These are phyloP conservation scores for Macrotis lagotis DNA, from an alignment of 2,113 vertebrate species.

Conservation along the genomic window DNA sequence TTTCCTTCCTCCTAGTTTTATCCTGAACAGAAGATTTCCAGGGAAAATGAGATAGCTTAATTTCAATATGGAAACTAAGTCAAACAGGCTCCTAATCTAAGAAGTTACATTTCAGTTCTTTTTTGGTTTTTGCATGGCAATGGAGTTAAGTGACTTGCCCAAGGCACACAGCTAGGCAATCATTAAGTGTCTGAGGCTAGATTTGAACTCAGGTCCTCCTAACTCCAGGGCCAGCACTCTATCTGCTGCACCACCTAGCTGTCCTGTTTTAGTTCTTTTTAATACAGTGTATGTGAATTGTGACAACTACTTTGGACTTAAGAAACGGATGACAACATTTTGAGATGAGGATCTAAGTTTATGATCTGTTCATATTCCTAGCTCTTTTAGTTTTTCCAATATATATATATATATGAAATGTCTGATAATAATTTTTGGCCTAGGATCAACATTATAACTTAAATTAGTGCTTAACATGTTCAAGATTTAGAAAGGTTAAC, in stretches of 20 bases:
- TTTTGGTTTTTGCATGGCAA: no score
- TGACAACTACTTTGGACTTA: not conserved
- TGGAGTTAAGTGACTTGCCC: no score
- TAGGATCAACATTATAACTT: not conserved
- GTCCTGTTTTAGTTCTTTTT: not conserved
- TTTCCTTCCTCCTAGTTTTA: not conserved
- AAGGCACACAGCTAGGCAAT: no score
- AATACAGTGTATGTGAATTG: not conserved
- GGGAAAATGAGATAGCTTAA: not conserved
- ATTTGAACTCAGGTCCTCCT: no score
- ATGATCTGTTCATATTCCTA: not conserved
- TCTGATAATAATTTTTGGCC: not conserved
- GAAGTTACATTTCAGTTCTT: not conserved
- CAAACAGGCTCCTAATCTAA: not conserved
- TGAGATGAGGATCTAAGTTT: no score
- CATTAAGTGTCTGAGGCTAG: no score
- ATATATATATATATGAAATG: no score
- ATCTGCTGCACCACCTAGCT: no score
- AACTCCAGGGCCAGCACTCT: no score
- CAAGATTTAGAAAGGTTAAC: not conserved
- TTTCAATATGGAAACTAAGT: not conserved
- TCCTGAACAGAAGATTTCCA: not conserved
- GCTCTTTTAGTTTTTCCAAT: not conserved
- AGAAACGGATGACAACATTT: no score
- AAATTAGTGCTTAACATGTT: not conserved